phyloP scores from a whole-genome alignment of 2,888 invertebrate species.

The Helobdella robusta region DNA sequence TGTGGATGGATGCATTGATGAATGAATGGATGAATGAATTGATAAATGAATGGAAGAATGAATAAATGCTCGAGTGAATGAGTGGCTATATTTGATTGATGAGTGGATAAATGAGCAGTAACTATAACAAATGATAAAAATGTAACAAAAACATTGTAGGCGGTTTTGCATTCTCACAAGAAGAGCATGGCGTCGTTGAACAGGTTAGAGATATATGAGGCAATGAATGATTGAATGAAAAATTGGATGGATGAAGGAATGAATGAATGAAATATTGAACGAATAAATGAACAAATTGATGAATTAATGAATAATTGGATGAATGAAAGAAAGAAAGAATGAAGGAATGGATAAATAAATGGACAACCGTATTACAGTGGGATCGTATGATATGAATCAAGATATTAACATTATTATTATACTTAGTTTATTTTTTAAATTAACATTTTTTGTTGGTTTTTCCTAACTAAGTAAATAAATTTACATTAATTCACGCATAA shows the following conservation, averaged over 20 bases:
- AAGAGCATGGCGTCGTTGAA: slow-evolving; percentile 82
- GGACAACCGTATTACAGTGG: not conserved
- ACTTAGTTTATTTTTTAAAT: not conserved
- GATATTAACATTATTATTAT: not conserved
- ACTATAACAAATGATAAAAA: too few relatives aligned
- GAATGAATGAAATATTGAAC: not conserved
- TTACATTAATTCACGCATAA: too few relatives aligned
- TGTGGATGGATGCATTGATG: not conserved
- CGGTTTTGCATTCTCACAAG: slow-evolving; percentile 98
- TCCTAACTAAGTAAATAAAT: too few relatives aligned
- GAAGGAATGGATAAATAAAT: not conserved
- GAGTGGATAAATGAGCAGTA: too few relatives aligned
- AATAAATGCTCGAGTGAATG: too few relatives aligned
- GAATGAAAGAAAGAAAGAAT: not conserved
- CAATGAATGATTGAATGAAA: too few relatives aligned
- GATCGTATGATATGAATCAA: not conserved
- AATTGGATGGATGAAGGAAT: too few relatives aligned
- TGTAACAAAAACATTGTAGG: too few relatives aligned
- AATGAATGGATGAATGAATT: not conserved
- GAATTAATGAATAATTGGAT: too few relatives aligned
- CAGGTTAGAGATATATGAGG: slow-evolving; percentile 38
- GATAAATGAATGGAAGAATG: not conserved
- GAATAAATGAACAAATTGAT: not conserved
- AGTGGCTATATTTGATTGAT: too few relatives aligned
- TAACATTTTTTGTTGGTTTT: not conserved